Percentiles rank a stretch among this genome's conserved stretches.
Conservation (phyloP, 2,113 vertebrate species). For the Dinomys branickii region DNA sequence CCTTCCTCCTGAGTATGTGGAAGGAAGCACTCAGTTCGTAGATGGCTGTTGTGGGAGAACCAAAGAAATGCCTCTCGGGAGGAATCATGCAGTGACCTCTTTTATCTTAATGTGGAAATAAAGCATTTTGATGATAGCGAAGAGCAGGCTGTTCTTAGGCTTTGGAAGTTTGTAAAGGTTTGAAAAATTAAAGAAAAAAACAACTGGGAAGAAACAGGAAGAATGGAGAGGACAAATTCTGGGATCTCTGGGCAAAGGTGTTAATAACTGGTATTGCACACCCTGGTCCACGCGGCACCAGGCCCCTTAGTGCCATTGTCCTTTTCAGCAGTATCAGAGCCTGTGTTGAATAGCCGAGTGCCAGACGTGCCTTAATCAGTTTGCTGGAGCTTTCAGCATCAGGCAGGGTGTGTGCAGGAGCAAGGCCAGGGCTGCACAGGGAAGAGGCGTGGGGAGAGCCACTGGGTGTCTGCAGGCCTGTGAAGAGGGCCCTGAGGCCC, state of each 20-base stretch:
- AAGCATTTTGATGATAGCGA: not conserved
- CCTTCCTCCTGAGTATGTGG: not conserved
- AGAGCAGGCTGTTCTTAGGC: not conserved
- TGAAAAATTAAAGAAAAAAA: not conserved
- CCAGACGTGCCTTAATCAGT: not conserved
- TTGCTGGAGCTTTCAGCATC: not conserved
- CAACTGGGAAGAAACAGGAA: not conserved
- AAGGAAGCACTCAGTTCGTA: not conserved
- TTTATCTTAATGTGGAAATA: not conserved
- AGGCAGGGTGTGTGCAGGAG: too few species aligned
- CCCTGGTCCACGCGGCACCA: rapidly evolving
- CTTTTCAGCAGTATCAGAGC: not conserved
- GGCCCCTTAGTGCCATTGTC: not conserved
- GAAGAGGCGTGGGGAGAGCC: not conserved
- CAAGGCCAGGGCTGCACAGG: too few species aligned
- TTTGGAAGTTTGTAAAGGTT: not conserved
- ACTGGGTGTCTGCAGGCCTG: too few species aligned
- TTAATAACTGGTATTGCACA: rapidly evolving
- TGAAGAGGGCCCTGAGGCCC: not conserved
- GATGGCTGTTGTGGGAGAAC: not conserved
- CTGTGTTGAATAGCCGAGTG: not conserved
- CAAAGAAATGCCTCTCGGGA: not conserved
- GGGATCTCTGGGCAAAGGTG: too few species aligned
- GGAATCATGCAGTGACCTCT: not conserved
- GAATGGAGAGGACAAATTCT: not conserved